Evolutionary conservation across 2,888 invertebrate species (phyloP).

Genomic region (Teinopalpus imperialis): DNA sequence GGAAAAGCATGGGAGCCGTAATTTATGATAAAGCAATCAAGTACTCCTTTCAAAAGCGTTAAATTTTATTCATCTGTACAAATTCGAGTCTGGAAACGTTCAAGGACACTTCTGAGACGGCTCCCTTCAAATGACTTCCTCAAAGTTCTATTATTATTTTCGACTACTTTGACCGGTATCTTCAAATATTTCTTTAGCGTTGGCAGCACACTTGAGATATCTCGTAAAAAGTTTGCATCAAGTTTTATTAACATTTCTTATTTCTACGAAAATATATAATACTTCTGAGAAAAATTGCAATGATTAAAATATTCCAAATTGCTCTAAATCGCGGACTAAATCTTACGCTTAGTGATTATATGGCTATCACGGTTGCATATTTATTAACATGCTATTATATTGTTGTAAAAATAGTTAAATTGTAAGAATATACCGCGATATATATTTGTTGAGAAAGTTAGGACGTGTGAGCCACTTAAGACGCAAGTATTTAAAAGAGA

Average conservation of each 20-base stretch:
- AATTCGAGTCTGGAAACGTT: constrained; percentile 15
- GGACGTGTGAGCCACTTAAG: not conserved
- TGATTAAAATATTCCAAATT: too few species aligned
- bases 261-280: not conserved
- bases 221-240: constrained; percentile 18
- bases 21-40: constrained; percentile 23
- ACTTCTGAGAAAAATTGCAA: too few species aligned
- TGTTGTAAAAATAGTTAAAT: too few species aligned
- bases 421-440: too few species aligned
- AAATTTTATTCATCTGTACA: constrained; percentile 25
- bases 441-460: not conserved
- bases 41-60: constrained; percentile 14
- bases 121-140: constrained; percentile 21
- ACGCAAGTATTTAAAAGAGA: constrained; percentile 6
- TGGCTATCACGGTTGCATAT: too few species aligned
- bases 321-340: too few species aligned
- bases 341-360: too few species aligned
- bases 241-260: constrained; percentile 10
- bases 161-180: constrained; percentile 15
- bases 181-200: constrained; percentile 15
- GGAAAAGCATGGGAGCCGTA: constrained; percentile 8
- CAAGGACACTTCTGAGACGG: constrained; percentile 18
- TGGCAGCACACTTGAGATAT: constrained; percentile 11
- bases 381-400: too few species aligned
- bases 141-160: constrained; percentile 24